A percentile compares a stretch with the other conserved stretches of the same genome.
phyloP scores from a whole-genome alignment of 2,888 invertebrate genomes.

The Dendrolimus pini region DNA sequence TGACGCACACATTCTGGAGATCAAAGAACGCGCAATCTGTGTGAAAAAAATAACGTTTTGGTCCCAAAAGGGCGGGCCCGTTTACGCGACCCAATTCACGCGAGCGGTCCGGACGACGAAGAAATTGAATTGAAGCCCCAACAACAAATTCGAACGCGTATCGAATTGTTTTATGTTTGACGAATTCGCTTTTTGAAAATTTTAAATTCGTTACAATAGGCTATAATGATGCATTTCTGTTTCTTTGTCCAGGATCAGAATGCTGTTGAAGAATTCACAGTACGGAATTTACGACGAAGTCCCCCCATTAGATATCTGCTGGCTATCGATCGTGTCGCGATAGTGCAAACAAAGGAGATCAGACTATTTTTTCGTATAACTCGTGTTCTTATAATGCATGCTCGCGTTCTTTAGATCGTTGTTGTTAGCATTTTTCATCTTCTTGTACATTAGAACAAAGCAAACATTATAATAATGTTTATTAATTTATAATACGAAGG shows the following conservation, averaged over 20 bases:
- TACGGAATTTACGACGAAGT: slow-evolving; percentile 43
- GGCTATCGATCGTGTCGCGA: slow-evolving; percentile 64
- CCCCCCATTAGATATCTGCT: slow-evolving; percentile 46
- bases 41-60: slow-evolving; percentile 74
- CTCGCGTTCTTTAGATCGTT: no score
- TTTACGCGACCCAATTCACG: slow-evolving; percentile 76
- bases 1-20: slow-evolving; percentile 73
- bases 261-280: slow-evolving; percentile 55
- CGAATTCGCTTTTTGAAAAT: slow-evolving; percentile 72
- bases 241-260: slow-evolving; percentile 62
- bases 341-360: slow-evolving; percentile 49
- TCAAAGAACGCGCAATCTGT: slow-evolving; percentile 75
- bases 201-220: slow-evolving; percentile 70
- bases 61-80: slow-evolving; percentile 75
- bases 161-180: slow-evolving; percentile 77
- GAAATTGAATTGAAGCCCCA: slow-evolving; percentile 73
- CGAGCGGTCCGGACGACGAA: slow-evolving; percentile 66
- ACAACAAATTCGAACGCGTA: slow-evolving; percentile 75
- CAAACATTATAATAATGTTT: no score
- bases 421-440: no score
- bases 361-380: slow-evolving; percentile 44
- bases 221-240: slow-evolving; percentile 68
- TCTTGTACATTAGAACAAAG: no score
- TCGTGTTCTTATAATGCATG: slow-evolving; percentile 28
- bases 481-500: no score